These are phyloP conservation scores for Podarcis cretensis DNA, from an alignment of 2,113 vertebrate genomes.

Conservation along the genomic window DNA sequence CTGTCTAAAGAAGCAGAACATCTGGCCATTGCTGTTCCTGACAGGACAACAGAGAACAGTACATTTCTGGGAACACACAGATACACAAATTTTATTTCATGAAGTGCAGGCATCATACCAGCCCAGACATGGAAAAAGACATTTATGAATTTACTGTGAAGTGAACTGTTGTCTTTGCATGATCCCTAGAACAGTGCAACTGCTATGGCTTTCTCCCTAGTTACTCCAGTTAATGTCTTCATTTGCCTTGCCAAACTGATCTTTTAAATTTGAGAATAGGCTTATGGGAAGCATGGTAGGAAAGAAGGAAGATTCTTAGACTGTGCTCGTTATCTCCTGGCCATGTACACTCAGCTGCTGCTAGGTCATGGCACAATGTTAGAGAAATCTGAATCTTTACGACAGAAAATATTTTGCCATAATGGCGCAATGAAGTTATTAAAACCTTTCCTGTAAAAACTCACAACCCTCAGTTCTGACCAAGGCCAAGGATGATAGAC, in stretches of 20 bases:
- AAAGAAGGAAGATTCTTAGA: neutral
- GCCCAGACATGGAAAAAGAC: neutral
- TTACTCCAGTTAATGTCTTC: neutral
- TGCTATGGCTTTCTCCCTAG: neutral
- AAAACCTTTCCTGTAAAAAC: neutral
- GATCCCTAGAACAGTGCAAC: neutral
- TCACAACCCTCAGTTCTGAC: neutral
- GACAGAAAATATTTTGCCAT: neutral
- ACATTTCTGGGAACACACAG: neutral
- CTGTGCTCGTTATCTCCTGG: neutral
- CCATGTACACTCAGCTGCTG: neutral
- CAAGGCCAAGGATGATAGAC: neutral
- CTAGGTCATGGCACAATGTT: neutral
- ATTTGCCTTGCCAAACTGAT: neutral
- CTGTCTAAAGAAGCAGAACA: neutral
- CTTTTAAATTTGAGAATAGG: neutral
- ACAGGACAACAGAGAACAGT: neutral
- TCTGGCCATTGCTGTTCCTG: neutral
- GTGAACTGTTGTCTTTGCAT: neutral
- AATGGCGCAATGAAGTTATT: neutral
- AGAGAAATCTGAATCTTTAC: neutral
- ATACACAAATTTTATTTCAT: neutral
- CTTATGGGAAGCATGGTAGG: neutral
- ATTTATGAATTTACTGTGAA: neutral
- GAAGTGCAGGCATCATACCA: neutral